Base-by-base conservation (phyloP, 2,888 invertebrate genomes). In the Eutolmus rufibarbis region DNA sequence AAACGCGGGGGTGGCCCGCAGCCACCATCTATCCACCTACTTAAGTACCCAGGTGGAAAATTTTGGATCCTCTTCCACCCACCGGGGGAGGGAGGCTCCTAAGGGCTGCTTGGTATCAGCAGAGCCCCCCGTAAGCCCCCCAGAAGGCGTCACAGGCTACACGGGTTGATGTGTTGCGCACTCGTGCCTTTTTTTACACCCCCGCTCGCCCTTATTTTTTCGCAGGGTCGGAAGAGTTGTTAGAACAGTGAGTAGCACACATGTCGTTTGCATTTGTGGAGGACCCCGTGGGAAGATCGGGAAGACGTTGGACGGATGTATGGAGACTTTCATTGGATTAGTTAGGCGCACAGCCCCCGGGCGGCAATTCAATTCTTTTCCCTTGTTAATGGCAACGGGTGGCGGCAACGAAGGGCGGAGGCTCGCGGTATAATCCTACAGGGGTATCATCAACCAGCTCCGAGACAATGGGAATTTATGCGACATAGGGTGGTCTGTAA, bases 271-370 rank as follows among this genome's bases (percentile, higher is more conserved):
- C 66, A 82, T 82, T 57, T 57, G 31, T 23, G 37, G 23, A 66
- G 19, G 9, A 23, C 23, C 66, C 66, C 66, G 66, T 66, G 66
- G 66, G 23, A 66, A 66, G 66, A 66, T 66, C 12, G 43, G 43
- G 43, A 43, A 43, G 43, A 43, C 12, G 43, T 46, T 46, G 43
- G 12, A 46, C 43, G 28, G 28, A 79, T 51, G 28, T 79, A 34
- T 51, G 79, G 31, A 79, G 43, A 79, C 51, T 28, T 79, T 79
- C 51, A 79, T 79, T 51, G 79, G 79, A 79, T 79, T 79, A 79
- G 79, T 66, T 51, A 16, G 31, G 51, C 19, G 46, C 40, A 23
- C 28, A 66, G 66, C 14, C 23, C 19, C 43, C 43, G 1, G 37
- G 76, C 76, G 19, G 37, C 34, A 78, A 78, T 40, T 78, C 46